Conservation (phyloP, 2,113 vertebrate genomes). For the Mixornis gularis region DNA sequence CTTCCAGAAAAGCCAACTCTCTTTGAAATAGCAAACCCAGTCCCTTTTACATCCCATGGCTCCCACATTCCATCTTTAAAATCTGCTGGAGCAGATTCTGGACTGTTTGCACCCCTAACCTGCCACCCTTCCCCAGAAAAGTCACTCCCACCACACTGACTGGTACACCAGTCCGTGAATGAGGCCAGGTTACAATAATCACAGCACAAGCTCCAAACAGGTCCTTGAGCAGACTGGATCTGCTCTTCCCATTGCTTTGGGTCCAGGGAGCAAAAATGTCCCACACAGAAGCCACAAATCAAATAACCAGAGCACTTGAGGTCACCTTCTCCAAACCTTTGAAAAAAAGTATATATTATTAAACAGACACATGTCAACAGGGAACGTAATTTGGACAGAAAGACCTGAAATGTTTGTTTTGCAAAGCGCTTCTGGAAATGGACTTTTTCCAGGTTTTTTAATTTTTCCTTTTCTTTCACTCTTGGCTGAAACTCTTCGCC, state of each 20-base stretch:
- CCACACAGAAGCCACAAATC: neutral
- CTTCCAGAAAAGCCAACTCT: neutral
- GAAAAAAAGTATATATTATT: neutral
- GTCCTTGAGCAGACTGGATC: neutral
- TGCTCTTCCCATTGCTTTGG: neutral
- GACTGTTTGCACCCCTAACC: neutral
- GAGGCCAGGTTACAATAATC: neutral
- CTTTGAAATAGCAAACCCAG: neutral
- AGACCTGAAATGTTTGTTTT: conserved; percentile 51
- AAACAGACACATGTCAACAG: neutral
- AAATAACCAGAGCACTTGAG: neutral
- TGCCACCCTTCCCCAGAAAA: neutral
- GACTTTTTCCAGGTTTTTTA: conserved; percentile 14
- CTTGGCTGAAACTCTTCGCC: conserved; percentile 47
- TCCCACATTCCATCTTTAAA: neutral
- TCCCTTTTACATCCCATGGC: neutral
- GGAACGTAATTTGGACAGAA: conserved; percentile 2
- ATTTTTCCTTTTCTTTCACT: conserved; percentile 33
- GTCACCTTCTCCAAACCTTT: neutral
- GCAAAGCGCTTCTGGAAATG: conserved; percentile 23
- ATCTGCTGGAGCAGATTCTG: fast-evolving
- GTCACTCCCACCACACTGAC: neutral
- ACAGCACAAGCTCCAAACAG: neutral
- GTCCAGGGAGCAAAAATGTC: neutral
- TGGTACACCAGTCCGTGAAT: fast-evolving